Base-by-base conservation (phyloP, 2,113 vertebrate genomes). In the Erythrolamprus reginae region DNA sequence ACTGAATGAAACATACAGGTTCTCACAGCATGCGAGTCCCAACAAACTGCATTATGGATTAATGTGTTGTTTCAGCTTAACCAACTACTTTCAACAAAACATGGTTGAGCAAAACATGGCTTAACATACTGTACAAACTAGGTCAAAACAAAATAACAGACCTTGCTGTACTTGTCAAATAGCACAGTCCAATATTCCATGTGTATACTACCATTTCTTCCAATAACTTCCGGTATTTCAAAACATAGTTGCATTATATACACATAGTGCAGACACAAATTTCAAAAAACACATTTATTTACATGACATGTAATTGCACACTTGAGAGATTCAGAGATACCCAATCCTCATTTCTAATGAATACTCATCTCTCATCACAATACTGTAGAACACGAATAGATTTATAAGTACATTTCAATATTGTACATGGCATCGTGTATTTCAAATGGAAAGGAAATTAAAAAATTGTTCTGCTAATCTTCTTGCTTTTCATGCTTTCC, bases 281-380 rank as follows among this genome's bases (percentile, higher is more conserved):
- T 38, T 83, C 47, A 5, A 13, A 83, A 88, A 88, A 88, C 17
- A 84, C 42, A 84, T 84, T 65, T 56, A 47, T 89, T 84, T 56
- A 89, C 23, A 47, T 84, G 51, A 56, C 52, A 83, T 82, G 28
- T 48, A 89, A 89, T 56, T 58, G 51, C 89, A 89, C 42, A 89
- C 52, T 58, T 42, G 42, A 84, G 82, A 89, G 52, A 58, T 17
- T 23, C 5, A 1, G 42, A 28, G 15, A 56, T 47, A 89, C 10
- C 52, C 47, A 89, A 47, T 84, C 42, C 42, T 84, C 42, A 33
- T 2, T 84, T 45, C 52, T 23, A 89, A 83, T 83, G 77, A 56
- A 84, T 89, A 24, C 21, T 56, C 42, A 89, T 84, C 52, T 17
- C 52, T 84, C 42, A 56, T 89, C 42, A 48, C 47, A 42, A 53